Conservation (phyloP, 1,140 invertebrate genomes). For the Pseudobourletiella spinata region DNA sequence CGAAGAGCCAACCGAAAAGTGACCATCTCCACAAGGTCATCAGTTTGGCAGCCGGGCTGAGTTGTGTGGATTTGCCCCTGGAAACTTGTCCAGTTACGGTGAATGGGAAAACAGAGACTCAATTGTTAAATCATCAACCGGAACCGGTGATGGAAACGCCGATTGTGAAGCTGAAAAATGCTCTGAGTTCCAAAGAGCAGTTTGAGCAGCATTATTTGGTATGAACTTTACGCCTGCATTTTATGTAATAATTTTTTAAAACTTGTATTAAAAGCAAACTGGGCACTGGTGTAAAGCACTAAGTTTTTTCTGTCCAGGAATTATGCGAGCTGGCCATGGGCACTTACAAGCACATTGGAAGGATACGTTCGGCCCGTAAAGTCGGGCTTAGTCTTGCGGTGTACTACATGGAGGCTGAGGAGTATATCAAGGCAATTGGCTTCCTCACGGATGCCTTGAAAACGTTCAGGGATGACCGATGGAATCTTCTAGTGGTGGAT, state of each 20-base stretch:
- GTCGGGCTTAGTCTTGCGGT: conserved; percentile 81
- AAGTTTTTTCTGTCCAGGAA: too few relatives aligned
- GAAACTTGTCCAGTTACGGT: neutral
- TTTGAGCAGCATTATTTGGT: conserved; percentile 84
- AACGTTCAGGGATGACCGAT: conserved; percentile 76
- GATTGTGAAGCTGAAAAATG: conserved; percentile 78
- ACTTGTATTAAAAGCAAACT: too few relatives aligned
- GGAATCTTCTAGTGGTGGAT: conserved; percentile 68
- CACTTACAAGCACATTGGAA: conserved; percentile 90
- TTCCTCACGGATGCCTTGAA: conserved; percentile 79
- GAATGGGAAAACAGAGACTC: conserved; percentile 9
- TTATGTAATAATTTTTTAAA: too few relatives aligned
- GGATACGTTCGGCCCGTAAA: conserved; percentile 69
- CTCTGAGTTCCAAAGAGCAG: conserved; percentile 75
- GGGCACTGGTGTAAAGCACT: too few relatives aligned
- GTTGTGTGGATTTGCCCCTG: neutral
- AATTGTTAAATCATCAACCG: neutral
- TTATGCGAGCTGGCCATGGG: conserved; percentile 90
- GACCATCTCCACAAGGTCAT: conserved; percentile 84
- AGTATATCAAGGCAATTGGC: conserved; percentile 75
- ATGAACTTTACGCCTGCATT: conserved; percentile 38
- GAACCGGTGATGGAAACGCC: conserved; percentile 45
- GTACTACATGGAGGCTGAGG: conserved; percentile 78
- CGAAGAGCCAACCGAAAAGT: conserved; percentile 63
- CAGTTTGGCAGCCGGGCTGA: conserved; percentile 79